Conservation (phyloP, 2,113 vertebrate species). For the Hucho hucho region DNA sequence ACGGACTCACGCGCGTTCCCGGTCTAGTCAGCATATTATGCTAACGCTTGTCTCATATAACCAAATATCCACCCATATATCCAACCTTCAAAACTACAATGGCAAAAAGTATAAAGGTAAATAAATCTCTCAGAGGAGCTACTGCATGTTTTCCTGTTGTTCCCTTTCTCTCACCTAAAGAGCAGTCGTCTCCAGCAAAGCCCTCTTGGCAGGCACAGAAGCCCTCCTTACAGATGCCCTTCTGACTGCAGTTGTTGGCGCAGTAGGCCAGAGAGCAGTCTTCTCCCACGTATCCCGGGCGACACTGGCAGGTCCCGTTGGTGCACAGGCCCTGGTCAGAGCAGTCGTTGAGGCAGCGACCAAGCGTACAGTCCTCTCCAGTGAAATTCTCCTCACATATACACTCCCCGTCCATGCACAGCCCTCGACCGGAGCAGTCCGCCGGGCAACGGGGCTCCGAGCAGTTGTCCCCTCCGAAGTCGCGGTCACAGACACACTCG, state of each 20-base stretch:
- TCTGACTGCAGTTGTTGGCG: constrained; percentile 87
- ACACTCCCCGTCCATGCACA: constrained; percentile 92
- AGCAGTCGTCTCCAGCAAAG: constrained; percentile 89
- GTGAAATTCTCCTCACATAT: constrained; percentile 89
- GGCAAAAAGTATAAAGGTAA: too few species aligned
- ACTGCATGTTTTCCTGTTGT: too few species aligned
- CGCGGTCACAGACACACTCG: constrained; percentile 90
- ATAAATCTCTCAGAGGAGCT: too few species aligned
- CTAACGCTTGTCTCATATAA: too few species aligned
- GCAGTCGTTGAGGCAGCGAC: constrained; percentile 89
- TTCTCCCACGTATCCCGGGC: constrained; percentile 83
- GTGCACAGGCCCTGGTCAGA: constrained; percentile 84
- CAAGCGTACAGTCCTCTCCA: constrained; percentile 86
- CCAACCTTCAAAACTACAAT: too few species aligned
- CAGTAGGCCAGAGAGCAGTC: constrained; percentile 86
- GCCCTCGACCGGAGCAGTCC: constrained; percentile 86
- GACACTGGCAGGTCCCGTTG: constrained; percentile 89
- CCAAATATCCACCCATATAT: too few species aligned
- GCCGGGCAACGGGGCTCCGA: constrained; percentile 84
- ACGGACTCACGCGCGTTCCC: too few species aligned
- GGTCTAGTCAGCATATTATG: not conserved
- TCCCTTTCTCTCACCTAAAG: constrained; percentile 77
- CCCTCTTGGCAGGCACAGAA: constrained; percentile 88
- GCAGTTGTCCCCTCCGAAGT: constrained; percentile 91
- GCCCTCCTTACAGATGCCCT: constrained; percentile 84